Evolutionary conservation across 2,888 invertebrate genomes (phyloP).

Genomic region (Arctia plantaginis): DNA sequence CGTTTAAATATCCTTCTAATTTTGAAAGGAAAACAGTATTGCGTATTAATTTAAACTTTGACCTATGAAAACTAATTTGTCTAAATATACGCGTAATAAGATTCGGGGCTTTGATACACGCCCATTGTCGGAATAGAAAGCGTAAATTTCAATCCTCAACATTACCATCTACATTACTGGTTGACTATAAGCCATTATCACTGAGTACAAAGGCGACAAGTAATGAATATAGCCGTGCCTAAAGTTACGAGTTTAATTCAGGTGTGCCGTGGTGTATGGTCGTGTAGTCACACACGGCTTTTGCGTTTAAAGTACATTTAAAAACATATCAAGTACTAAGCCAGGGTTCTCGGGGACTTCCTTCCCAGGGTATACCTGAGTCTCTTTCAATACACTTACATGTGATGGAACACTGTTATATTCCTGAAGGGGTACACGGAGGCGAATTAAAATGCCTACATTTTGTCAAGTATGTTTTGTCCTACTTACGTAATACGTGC

Average conservation of each 20-base stretch:
- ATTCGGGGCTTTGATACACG: slow-evolving; percentile 3
- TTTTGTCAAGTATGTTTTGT: neutral
- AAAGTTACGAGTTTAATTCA: slow-evolving; percentile 46
- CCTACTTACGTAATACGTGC: no score
- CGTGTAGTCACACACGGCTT: slow-evolving; percentile 20
- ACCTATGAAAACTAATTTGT: neutral
- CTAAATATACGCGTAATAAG: no score
- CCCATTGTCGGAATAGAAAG: slow-evolving; percentile 50
- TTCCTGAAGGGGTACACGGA: no score
- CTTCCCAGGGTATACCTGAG: neutral
- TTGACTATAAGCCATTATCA: slow-evolving; percentile 35
- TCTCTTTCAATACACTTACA: neutral
- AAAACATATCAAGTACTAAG: neutral
- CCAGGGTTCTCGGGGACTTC: neutral
- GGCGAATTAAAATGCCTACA: neutral
- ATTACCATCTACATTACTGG: slow-evolving; percentile 54
- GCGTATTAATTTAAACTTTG: neutral
- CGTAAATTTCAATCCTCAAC: slow-evolving; percentile 55
- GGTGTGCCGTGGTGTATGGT: slow-evolving; percentile 44
- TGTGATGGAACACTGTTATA: no score
- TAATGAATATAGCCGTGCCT: slow-evolving; percentile 45
- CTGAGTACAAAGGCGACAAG: slow-evolving; percentile 31
- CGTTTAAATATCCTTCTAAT: no score
- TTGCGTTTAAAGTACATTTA: neutral
- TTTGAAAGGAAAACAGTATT: neutral